Evolutionary conservation across 2,113 vertebrate species (phyloP), one percentile per base, ranked within the genome.

Genomic region (Myotis yumanensis): DNA sequence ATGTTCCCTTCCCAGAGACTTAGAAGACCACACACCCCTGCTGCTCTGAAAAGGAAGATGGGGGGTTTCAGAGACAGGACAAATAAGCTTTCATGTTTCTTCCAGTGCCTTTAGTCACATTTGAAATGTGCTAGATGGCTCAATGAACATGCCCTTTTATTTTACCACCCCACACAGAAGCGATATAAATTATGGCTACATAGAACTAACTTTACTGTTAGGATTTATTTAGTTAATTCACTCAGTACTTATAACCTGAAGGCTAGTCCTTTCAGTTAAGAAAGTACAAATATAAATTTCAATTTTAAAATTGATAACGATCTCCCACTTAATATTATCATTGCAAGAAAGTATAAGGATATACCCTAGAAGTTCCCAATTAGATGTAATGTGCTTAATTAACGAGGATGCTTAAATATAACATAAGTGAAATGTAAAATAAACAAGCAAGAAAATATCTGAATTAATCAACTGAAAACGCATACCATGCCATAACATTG

Each of bases 241-340:
- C 1, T 86, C 51, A 73, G 48, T 69, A 81, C 37, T 69, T 57
- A 81, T n/a, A 89, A 93, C 23, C 11, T 79, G n/a, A 92, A 93
- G n/a, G 20, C 20, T 54, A 91, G 7, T 57, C 80, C 11, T 69
- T 93, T 82, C n/a, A 89, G 59, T 89, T 93, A 51, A 72, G 68
- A 72, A 68, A 86, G 32, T 59, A 6, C 68, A 82, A 95, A 95
- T 6, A 30, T 14, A 93, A n/a, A 85, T 72, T 52, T 84, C 68
- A 48, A 54, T 57, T 80, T 94, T 85, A 51, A 96, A 86, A 86
- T 35, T 71, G 68, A 68, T 46, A 92, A 22, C 52, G 25, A 71
- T 51, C 35, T 28, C 68, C 30, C 18, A 69, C 51, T 46, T 77
- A 73, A 73, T 64, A 40, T 72, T 81, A 91, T 62, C 59, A 86